Evolutionary conservation across 2,888 invertebrate genomes (phyloP).

Genomic region (Sturmia bella): DNA sequence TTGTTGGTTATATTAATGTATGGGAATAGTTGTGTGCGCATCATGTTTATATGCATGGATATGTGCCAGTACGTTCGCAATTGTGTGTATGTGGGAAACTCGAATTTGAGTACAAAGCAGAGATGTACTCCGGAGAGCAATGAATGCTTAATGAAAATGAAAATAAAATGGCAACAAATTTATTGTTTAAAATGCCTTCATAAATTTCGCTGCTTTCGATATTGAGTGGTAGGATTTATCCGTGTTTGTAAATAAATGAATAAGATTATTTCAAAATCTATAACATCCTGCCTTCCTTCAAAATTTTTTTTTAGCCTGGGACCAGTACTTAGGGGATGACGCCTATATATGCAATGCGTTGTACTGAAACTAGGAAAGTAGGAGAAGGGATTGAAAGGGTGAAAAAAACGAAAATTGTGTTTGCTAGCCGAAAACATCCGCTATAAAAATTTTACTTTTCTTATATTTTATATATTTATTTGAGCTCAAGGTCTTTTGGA

Average conservation of each 20-base stretch:
- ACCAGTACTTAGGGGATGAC: no score
- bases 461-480: no score
- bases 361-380: no score
- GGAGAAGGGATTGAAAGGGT: no score
- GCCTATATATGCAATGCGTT: no score
- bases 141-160: slow-evolving; percentile 59
- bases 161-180: slow-evolving; percentile 15
- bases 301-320: no score
- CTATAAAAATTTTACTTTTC: no score
- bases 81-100: not conserved
- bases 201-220: slow-evolving; percentile 27
- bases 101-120: slow-evolving; percentile 22
- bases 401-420: no score
- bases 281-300: no score
- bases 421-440: no score
- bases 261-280: not conserved
- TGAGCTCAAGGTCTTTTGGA: no score
- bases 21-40: not conserved
- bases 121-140: slow-evolving; percentile 60
- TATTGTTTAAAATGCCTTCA: slow-evolving; percentile 40
- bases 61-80: not conserved
- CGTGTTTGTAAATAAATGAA: not conserved
- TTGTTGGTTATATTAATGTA: slow-evolving; percentile 43
- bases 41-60: not conserved
- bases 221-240: not conserved